phyloP scores from a whole-genome alignment of 2,888 invertebrate genomes.

The Apamea monoglypha region DNA sequence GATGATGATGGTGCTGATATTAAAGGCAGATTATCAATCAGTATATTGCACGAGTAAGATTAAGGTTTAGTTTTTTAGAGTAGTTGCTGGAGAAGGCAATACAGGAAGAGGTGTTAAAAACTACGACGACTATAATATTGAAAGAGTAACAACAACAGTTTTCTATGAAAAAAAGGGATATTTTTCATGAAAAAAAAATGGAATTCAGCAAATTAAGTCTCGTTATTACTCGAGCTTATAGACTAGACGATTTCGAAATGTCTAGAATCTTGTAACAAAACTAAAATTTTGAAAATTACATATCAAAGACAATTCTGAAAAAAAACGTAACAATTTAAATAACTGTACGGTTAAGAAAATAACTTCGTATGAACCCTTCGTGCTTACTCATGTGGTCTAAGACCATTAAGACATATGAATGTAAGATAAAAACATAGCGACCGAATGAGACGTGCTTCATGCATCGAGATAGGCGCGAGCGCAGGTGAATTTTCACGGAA shows the following conservation, averaged over 20 bases:
- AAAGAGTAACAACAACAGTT: neutral
- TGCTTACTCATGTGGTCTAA: conserved; percentile 82
- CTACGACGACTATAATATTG: neutral
- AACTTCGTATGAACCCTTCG: conserved; percentile 76
- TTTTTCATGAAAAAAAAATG: neutral
- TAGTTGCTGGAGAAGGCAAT: neutral
- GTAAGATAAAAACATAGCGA: conserved; percentile 80
- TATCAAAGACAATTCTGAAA: neutral
- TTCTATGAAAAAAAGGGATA: neutral
- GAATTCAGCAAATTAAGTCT: neutral
- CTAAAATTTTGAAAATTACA: neutral
- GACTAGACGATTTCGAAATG: neutral
- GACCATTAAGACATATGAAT: conserved; percentile 84
- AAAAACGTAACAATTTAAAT: conserved; percentile 25
- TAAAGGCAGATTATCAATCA: conserved; percentile 34
- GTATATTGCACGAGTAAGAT: conserved; percentile 10
- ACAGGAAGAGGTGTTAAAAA: neutral
- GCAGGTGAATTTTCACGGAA: conserved; percentile 84
- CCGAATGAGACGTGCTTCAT: conserved; percentile 86
- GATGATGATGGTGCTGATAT: conserved; percentile 39
- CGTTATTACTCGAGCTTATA: neutral
- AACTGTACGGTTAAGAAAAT: conserved; percentile 48
- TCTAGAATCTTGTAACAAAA: neutral
- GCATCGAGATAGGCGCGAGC: conserved; percentile 83
- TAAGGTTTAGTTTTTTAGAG: neutral